Evolutionary conservation across 1,140 invertebrate genomes (phyloP).

Genomic region (Eupeodes corollae): DNA sequence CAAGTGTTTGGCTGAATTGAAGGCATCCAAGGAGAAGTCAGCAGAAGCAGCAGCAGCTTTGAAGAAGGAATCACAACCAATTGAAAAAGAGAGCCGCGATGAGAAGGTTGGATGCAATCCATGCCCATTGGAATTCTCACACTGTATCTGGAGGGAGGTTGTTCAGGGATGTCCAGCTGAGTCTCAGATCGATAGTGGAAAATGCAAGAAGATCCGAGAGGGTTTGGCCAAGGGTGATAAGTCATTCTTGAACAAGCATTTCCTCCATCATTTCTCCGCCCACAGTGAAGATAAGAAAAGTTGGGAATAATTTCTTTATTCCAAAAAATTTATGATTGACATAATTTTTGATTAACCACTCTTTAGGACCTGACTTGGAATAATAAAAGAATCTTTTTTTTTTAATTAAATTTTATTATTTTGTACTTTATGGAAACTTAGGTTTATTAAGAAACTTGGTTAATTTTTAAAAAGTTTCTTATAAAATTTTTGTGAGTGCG

Average conservation of each 20-base stretch:
- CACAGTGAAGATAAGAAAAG: no score
- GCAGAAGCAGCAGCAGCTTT: background rate
- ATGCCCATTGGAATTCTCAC: conserved; percentile 4
- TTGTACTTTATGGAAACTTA: no score
- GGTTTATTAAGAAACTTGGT: no score
- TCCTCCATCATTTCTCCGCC: conserved; percentile 2
- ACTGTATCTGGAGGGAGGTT: conserved; percentile 8
- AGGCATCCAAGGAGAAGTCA: background rate
- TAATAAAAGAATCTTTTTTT: no score
- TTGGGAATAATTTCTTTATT: no score
- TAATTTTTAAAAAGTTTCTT: no score
- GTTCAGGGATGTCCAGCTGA: conserved; percentile 8
- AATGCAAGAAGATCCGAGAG: conserved; percentile 8
- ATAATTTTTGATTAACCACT: no score
- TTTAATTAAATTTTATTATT: no score
- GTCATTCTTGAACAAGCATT: conserved; percentile 5
- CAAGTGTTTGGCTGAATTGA: conserved; percentile 3
- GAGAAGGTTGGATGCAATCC: conserved; percentile 1
- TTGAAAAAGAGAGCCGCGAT: no score
- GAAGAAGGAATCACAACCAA: background rate
- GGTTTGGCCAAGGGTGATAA: conserved; percentile 1
- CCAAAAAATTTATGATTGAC: no score
- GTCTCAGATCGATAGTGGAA: conserved; percentile 3
- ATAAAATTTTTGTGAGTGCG: no score
- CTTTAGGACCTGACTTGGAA: no score